Conservation (phyloP, 2,888 invertebrate genomes). For the Homarus gammarus region DNA sequence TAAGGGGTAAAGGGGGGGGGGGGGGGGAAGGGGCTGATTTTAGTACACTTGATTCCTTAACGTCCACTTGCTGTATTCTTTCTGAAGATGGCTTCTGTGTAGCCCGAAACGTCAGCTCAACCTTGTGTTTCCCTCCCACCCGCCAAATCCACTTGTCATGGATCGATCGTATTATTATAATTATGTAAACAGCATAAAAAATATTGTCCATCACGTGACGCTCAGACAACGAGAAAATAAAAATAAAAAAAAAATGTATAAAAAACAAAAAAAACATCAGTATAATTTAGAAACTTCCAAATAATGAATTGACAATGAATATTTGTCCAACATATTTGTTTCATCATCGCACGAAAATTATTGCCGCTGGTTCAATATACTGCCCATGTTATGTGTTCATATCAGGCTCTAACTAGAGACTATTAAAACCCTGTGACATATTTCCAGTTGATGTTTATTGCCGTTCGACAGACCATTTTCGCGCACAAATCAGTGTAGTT, state of each 20-base stretch:
- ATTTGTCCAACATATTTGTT: neutral
- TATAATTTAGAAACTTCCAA: neutral
- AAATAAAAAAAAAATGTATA: neutral
- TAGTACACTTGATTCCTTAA: no score
- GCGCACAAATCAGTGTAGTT: neutral
- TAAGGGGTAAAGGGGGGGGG: no score
- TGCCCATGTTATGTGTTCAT: neutral
- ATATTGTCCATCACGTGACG: no score
- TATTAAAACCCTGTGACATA: slow-evolving; percentile 1
- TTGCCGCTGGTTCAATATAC: neutral
- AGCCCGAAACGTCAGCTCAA: no score
- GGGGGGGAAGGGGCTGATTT: no score
- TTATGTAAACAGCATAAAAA: no score
- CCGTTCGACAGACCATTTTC: slow-evolving; percentile 2
- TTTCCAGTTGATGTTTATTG: neutral
- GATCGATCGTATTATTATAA: no score
- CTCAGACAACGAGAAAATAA: no score
- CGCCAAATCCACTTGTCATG: no score
- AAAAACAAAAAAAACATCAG: neutral
- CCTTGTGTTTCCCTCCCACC: no score
- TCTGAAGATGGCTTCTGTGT: no score
- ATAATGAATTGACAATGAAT: neutral
- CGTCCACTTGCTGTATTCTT: no score
- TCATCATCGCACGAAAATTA: neutral
- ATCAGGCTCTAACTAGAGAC: neutral